A percentile compares a stretch with the other conserved stretches of the same genome.
Conservation (phyloP, 2,113 vertebrate species). For the Lophura nycthemera region DNA sequence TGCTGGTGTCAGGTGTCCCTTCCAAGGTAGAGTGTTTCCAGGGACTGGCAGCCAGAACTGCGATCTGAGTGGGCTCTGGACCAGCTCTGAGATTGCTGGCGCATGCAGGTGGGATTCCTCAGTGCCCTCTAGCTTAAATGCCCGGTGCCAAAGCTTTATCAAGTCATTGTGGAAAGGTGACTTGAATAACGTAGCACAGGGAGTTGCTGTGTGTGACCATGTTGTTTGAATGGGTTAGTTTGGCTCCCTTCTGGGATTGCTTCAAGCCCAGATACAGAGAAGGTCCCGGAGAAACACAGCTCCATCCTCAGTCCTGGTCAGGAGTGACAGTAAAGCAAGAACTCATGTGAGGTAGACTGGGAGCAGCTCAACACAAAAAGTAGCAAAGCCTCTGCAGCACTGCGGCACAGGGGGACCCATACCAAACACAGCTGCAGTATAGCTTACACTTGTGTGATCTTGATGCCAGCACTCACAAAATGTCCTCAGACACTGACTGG, state of each 20-base stretch:
- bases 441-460: neutral
- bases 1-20: fast-evolving
- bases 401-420: fast-evolving
- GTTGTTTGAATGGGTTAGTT: neutral
- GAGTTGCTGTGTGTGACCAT: neutral
- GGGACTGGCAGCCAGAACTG: neutral
- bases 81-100: neutral
- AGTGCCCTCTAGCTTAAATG: neutral
- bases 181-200: neutral
- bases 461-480: neutral
- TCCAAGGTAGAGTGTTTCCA: fast-evolving
- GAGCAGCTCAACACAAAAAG: neutral
- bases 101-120: neutral
- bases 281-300: neutral
- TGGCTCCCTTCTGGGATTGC: fast-evolving
- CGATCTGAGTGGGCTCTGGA: neutral
- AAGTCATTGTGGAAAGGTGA: neutral
- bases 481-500: neutral
- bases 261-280: neutral
- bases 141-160: neutral
- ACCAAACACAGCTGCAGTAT: fast-evolving
- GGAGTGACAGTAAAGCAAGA: neutral
- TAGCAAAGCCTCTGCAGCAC: neutral
- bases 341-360: neutral
- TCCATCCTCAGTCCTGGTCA: neutral